Conservation (phyloP, 2,797 vertebrate species). For the Tokudaia tokunoshimensis region DNA sequence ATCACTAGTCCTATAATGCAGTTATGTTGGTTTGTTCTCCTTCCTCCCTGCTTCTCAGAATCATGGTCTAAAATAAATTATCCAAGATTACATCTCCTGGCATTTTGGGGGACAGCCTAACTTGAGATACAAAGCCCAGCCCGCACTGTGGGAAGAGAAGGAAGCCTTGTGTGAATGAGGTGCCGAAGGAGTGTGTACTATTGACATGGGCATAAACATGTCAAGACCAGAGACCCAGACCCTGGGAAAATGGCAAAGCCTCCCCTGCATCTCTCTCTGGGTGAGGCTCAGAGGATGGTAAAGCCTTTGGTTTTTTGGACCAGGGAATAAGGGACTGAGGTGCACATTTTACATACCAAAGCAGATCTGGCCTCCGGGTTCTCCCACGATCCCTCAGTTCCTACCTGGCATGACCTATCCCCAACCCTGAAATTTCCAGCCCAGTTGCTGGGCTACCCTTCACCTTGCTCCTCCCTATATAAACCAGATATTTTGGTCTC, state of each 20-base stretch:
- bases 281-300: no score
- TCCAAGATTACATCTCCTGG: not conserved
- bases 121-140: not conserved
- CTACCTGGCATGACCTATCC: not conserved
- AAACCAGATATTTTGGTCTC: not conserved
- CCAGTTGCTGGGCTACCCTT: not conserved
- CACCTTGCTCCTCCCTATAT: not conserved
- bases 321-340: not conserved
- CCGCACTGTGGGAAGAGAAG: not conserved
- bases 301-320: not conserved
- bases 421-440: not conserved
- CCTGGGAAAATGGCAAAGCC: not conserved
- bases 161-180: not conserved
- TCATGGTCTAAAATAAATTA: not conserved
- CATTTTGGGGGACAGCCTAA: not conserved
- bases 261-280: not conserved
- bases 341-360: not conserved
- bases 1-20: not conserved
- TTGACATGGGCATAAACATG: not conserved
- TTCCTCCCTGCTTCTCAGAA: slow-evolving; percentile 13
- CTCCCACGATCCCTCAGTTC: not conserved
- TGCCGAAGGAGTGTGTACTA: no score
- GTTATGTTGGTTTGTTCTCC: not conserved
- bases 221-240: not conserved
- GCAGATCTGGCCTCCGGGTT: not conserved